Evolutionary conservation across 2,797 vertebrate species (phyloP), one percentile per base, ranked within the genome.

Genomic region (Semaprochilodus insignis): DNA sequence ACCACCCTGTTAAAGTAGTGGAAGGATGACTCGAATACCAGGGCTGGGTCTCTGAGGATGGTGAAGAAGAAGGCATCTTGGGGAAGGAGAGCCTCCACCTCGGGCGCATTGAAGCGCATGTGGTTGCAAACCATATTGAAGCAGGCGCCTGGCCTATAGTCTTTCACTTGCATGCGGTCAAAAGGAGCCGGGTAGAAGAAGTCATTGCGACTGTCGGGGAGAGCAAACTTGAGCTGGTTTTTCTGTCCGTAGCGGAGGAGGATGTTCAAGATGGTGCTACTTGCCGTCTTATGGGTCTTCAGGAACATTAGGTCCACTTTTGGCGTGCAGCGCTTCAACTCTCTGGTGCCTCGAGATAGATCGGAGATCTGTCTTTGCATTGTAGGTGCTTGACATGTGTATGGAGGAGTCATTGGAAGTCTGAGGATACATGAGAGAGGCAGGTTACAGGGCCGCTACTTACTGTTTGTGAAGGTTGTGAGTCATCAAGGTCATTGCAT

Each of bases 221-320:
- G 96, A 57, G 97, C 98, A 0, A 99, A 99, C 81, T 89, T 96
- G 71, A 99, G 92, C 31, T 85, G 77, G 40, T 97, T 95, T 86
- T 97, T 98, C 89, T 99, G 95, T 14, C 98, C 97, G 0, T 97
- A 99, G 80, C 97, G 95, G 87, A 97, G 96, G 52, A 99, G 94
- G 87, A 99, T 97, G 93, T 99, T 99, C 89, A 99, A 95, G 71
- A 99, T 86, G 51, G 97, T 99, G 93, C 98, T 99, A 87, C 98
- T 97, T n/a, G 96, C 98, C 0, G 97, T 97, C 93, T 99, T 99
- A 17, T 99, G 97, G 0, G 98, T 99, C 93, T 99, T 99, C 95
- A 99, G 93, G 93, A 99, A 99, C 97, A 99, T 96, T 85, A 99
- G 81, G 87, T 98, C 91, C 0, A 90, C 71, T 83, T 84, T 95